phyloP scores from a whole-genome alignment of 2,113 vertebrate genomes.

The Actinemys pallida region DNA sequence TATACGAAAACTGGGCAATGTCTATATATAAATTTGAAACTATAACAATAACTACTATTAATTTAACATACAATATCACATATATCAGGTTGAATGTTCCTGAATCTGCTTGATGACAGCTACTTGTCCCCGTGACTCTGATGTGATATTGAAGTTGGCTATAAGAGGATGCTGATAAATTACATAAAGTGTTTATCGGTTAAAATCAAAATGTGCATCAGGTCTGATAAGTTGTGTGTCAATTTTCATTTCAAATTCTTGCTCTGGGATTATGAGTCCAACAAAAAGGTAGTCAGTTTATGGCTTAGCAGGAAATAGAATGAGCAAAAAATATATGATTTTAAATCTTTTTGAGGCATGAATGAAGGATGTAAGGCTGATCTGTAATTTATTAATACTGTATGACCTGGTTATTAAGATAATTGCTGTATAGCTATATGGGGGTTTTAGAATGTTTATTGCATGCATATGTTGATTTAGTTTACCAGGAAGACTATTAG shows the following conservation, averaged over 20 bases:
- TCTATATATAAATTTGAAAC: not conserved
- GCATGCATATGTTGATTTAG: not conserved
- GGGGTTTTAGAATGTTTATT: not conserved
- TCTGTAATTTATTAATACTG: fast-evolving
- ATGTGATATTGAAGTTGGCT: not conserved
- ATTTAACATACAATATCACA: not conserved
- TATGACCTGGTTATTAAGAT: not conserved
- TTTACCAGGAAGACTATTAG: not conserved
- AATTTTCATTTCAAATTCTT: not conserved
- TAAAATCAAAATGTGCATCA: not conserved
- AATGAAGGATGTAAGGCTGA: not conserved
- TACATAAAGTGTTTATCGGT: not conserved
- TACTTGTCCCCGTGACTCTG: not conserved
- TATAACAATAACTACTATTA: not conserved
- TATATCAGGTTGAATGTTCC: not conserved
- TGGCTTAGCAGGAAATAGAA: not conserved
- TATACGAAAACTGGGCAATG: not conserved
- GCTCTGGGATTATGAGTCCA: not conserved
- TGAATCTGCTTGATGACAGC: not conserved
- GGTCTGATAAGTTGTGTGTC: not conserved
- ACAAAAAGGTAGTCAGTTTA: not conserved
- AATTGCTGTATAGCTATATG: not conserved
- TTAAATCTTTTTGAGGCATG: not conserved
- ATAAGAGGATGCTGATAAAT: not conserved
- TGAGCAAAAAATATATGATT: not conserved